Base-by-base conservation (phyloP, 2,113 vertebrate species). In the Xyrauchen texanus region DNA sequence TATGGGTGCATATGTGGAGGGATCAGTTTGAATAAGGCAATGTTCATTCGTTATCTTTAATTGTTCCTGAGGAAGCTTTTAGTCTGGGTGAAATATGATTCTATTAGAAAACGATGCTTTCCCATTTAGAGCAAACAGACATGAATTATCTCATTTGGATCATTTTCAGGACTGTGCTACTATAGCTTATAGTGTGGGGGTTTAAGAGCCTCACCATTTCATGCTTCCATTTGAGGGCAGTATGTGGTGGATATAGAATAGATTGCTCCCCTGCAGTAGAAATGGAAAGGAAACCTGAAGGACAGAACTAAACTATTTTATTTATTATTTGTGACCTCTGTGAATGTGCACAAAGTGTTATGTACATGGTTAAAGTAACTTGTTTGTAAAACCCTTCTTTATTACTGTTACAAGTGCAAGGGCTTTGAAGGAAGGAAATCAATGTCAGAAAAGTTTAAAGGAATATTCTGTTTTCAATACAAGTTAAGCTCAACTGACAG, bases 11-110 rank as follows among this genome's bases (percentile, higher is more conserved):
- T 62, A 77, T 88, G 82, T 79, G 76, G 62, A 63, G 63, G 80
- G 87, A 87, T 91, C 87, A 61, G 83, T 88, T 91, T 80, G 85
- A 90, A 91, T 89, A 82, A 82, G 88, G 83, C 87, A 86, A 72
- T 83, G 87, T 88, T 90, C 89, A 91, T 93, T 92, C 88, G 87
- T 91, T 92, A 89, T 90, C 87, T 89, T 88, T 92, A 92, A 92
- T 93, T 89, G 91, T 92, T 93, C 88, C 87, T 87, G 84, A 88
- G 87, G 88, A 92, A 89, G 91, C 91, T 92, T 92, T 92, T 93
- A 91, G 90, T 82, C 78, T 83, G 86, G 87, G 87, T 90, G 88
- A 91, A 79, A 89, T 74, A 88, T 84, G 88, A 90, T 90, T 87
- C 85, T 87, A 90, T 90, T 91, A 89, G 68, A 90, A 88, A 86